phyloP scores from a whole-genome alignment of 1,140 invertebrate genomes.

The Sarcophaga bullata region DNA sequence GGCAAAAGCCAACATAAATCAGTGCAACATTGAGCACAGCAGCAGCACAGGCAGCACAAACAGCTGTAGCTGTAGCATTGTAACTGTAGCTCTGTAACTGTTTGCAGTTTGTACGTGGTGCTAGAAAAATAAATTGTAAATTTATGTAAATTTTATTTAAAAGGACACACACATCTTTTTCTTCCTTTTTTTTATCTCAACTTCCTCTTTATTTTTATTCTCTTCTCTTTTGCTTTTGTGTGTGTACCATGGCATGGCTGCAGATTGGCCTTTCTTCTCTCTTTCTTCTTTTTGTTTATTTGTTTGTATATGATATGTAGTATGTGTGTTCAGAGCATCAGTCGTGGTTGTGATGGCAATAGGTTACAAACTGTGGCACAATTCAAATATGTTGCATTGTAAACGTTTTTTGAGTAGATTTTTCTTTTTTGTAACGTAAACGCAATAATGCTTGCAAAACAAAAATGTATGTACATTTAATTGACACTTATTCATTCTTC shows the following conservation, averaged over 20 bases:
- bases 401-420: background rate
- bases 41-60: background rate
- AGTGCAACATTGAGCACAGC: background rate
- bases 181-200: too few relatives aligned
- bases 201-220: background rate
- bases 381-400: background rate
- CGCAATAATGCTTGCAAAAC: background rate
- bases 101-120: slow-evolving; percentile 17
- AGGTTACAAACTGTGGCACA: background rate
- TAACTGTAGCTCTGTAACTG: too few relatives aligned
- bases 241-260: background rate
- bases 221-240: background rate
- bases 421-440: background rate
- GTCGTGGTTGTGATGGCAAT: too few relatives aligned
- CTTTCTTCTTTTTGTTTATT: too few relatives aligned
- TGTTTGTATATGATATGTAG: too few relatives aligned
- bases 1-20: background rate
- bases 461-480: slow-evolving; percentile 10
- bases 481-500: background rate
- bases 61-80: background rate
- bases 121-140: slow-evolving; percentile 33
- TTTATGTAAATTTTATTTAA: slow-evolving; percentile 32
- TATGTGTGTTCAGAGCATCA: too few relatives aligned
- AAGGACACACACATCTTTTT: background rate
- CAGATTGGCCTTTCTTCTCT: too few relatives aligned